A percentile compares a stretch with the other conserved stretches of the same genome.
These are phyloP conservation scores for Alligator sinensis DNA, from an alignment of 2,113 vertebrate species.

Conservation along the genomic window DNA sequence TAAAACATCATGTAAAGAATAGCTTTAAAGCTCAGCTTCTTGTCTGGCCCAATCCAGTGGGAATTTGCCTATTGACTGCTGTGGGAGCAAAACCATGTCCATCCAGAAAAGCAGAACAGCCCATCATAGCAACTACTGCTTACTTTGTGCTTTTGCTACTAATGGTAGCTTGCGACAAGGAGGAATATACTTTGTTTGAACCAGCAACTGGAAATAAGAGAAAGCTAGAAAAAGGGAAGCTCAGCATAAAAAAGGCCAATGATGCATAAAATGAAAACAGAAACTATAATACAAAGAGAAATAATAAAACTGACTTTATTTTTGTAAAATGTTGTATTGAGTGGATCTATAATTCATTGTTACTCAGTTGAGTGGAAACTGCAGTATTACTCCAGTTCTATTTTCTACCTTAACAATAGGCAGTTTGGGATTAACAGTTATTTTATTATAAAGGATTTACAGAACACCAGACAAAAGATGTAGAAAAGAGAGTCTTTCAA, in stretches of 20 bases:
- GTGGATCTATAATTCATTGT: accelerated
- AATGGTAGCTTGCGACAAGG: neutral
- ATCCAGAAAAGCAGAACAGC: neutral
- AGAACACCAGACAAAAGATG: neutral
- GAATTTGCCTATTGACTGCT: neutral
- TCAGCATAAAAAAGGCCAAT: neutral
- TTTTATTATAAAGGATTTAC: neutral
- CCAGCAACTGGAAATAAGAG: neutral
- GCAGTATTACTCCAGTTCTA: neutral
- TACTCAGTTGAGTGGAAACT: neutral
- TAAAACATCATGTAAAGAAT: neutral
- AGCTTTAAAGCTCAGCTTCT: neutral
- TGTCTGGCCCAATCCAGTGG: neutral
- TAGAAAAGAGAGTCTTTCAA: neutral
- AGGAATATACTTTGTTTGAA: neutral
- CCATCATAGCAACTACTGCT: too few relatives aligned
- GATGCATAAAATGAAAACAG: neutral
- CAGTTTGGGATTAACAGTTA: neutral
- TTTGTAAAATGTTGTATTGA: accelerated
- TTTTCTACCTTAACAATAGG: neutral
- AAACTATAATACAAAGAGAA: neutral
- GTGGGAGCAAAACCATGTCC: neutral
- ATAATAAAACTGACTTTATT: accelerated
- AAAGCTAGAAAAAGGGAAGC: neutral
- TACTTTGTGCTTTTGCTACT: neutral